Conservation (phyloP, 1,140 invertebrate genomes). For the Cydia fagiglandana region DNA sequence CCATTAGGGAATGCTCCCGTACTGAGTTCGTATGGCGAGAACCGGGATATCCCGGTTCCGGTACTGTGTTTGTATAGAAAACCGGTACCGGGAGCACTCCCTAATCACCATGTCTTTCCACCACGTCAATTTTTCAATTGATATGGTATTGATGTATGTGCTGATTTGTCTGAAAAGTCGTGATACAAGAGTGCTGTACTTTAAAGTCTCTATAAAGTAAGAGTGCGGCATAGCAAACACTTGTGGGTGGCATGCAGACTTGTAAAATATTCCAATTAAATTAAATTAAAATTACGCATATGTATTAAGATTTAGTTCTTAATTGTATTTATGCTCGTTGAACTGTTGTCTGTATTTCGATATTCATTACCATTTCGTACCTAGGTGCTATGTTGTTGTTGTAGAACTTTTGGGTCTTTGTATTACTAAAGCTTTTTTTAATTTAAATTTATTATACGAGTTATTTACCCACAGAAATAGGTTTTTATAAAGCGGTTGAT, state of each 20-base stretch:
- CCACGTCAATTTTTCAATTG: too few species aligned
- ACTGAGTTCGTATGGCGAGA: too few species aligned
- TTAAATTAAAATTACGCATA: too few species aligned
- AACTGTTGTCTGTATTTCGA: neutral
- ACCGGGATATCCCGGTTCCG: too few species aligned
- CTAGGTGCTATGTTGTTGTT: neutral
- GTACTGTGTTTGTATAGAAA: too few species aligned
- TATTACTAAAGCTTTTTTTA: slow-evolving; percentile 5
- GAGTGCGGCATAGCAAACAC: too few species aligned
- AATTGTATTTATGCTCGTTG: neutral
- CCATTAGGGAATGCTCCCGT: too few species aligned
- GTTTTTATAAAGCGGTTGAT: neutral
- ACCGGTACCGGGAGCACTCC: too few species aligned
- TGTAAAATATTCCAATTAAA: too few species aligned
- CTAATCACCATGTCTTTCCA: too few species aligned
- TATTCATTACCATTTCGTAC: neutral
- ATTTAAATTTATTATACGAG: neutral
- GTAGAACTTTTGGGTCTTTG: neutral
- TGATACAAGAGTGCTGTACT: neutral
- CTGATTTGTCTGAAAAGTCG: neutral
- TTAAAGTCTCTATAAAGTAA: neutral
- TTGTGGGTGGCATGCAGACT: too few species aligned
- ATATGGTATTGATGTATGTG: too few species aligned
- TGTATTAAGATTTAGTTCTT: neutral
- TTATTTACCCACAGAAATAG: neutral